A percentile compares a stretch with the other conserved stretches of the same genome.
These are phyloP conservation scores for Phrynocephalus forsythii DNA, from an alignment of 2,797 vertebrate genomes.

Conservation along the genomic window DNA sequence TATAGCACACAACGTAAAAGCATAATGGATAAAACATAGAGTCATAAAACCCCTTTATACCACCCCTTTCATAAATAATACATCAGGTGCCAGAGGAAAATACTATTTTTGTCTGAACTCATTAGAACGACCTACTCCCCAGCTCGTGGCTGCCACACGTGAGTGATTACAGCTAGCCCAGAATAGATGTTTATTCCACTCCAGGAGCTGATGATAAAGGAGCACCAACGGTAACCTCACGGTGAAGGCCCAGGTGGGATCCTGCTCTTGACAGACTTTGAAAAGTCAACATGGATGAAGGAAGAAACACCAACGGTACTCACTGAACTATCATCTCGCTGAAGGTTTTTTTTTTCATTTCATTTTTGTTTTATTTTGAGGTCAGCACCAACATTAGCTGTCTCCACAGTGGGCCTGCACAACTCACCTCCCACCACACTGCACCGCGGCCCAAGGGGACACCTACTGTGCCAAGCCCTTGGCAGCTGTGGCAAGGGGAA, in stretches of 20 bases:
- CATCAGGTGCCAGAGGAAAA: constrained; percentile 32
- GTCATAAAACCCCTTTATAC: constrained; percentile 6
- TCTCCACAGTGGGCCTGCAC: not conserved
- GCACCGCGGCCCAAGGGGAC: not conserved
- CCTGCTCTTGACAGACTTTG: not conserved
- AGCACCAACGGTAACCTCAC: not conserved
- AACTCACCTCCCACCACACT: not conserved
- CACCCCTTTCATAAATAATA: constrained; percentile 44
- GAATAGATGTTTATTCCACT: not conserved
- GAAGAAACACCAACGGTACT: not conserved
- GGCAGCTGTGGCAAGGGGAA: not conserved
- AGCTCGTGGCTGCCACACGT: constrained; percentile 5
- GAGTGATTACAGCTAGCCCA: constrained; percentile 13
- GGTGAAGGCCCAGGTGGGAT: not conserved
- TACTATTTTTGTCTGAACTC: constrained; percentile 35
- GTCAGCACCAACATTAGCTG: not conserved
- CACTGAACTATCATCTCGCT: not conserved
- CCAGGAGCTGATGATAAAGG: not conserved
- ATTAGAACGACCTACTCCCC: constrained; percentile 11
- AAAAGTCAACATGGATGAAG: not conserved
- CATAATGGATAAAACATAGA: constrained; percentile 12
- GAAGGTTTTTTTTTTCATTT: not conserved
- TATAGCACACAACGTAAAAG: constrained; percentile 7
- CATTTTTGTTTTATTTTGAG: not conserved
- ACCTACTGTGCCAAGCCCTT: not conserved